Base-by-base conservation (phyloP, 2,888 invertebrate genomes). In the Macrosoma leucophasiata region DNA sequence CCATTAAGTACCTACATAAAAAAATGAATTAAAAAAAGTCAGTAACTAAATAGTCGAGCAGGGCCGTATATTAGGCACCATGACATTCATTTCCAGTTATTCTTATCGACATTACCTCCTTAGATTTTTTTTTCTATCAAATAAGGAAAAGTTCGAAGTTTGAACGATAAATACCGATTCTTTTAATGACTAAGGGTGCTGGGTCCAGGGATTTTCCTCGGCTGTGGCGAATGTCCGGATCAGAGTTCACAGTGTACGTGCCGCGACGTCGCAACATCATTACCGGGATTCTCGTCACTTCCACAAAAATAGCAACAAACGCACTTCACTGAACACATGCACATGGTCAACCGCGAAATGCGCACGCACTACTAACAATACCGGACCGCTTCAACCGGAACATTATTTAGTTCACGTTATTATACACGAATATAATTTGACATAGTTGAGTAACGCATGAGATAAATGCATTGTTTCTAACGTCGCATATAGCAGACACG, bases 221-320 rank as follows among this genome's bases (percentile, higher is more conserved):
- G 36, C 50, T 55, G 36, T 58, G 57, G 37, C 64, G 61, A 43
- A 53, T 57, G 22, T 62, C 67, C 13, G 71, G 52, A 35, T 70
- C 72, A 44, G 71, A 65, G 50, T 82, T 84, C 36, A 84, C 82
- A 13, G 82, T 78, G 48, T 84, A 84, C 27, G 72, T 77, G 38
- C 81, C 81, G 34, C 82, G 74, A 25, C 78, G 71, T 23, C 82
- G 69, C 55, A 82, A 56, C 82, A 82, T 82, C 41, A 41, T 67
- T 53, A 47, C 50, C 51, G 35, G 40, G 41, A 40, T 46, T 43
- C 50, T 48, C 43, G 26, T 22, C 32, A 42, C 50, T 48, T 43
- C 45, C 41, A 49, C 43, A 24, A 24, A 35, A 36, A 43, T 34
- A 36, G 30, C 15, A 18, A 31, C 25, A 23, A 18, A 28, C 15